Conservation (phyloP, 2,888 invertebrate genomes). For the Ochlodes sylvanus region DNA sequence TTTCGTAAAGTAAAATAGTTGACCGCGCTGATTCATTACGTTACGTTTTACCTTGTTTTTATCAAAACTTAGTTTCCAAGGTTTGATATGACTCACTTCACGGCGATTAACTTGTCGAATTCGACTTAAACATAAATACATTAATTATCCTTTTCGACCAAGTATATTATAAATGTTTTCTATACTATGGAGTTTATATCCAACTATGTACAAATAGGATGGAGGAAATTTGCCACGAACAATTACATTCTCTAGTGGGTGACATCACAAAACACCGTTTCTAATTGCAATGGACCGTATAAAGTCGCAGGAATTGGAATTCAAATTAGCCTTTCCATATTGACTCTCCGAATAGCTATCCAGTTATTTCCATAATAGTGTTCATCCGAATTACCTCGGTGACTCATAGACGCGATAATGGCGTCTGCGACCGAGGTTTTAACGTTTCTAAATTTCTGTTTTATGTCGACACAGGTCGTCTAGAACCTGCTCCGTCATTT, state of each 20-base stretch:
- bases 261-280: constrained; percentile 32
- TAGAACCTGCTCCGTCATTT: not conserved
- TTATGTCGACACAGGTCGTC: constrained; percentile 9
- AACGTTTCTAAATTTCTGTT: constrained; percentile 20
- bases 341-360: constrained; percentile 39
- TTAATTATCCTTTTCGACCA: constrained; percentile 4
- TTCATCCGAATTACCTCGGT: constrained; percentile 41
- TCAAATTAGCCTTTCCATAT: constrained; percentile 47
- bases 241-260: constrained; percentile 30
- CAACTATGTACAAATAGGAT: constrained; percentile 7
- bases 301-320: constrained; percentile 45
- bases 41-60: constrained; percentile 8
- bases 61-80: not conserved
- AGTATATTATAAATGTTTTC: not conserved
- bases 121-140: not conserved
- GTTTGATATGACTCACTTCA: not conserved
- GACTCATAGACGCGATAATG: constrained; percentile 40
- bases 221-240: constrained; percentile 4
- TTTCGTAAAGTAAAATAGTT: not conserved
- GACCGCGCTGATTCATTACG: not conserved
- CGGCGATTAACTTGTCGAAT: not conserved
- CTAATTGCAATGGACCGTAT: constrained; percentile 42
- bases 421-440: constrained; percentile 15
- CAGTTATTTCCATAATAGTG: constrained; percentile 44
- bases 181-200: constrained; percentile 2